Evolutionary conservation across 2,888 invertebrate species (phyloP), one percentile per base, ranked within the genome.

Genomic region (Bombylius discolor): DNA sequence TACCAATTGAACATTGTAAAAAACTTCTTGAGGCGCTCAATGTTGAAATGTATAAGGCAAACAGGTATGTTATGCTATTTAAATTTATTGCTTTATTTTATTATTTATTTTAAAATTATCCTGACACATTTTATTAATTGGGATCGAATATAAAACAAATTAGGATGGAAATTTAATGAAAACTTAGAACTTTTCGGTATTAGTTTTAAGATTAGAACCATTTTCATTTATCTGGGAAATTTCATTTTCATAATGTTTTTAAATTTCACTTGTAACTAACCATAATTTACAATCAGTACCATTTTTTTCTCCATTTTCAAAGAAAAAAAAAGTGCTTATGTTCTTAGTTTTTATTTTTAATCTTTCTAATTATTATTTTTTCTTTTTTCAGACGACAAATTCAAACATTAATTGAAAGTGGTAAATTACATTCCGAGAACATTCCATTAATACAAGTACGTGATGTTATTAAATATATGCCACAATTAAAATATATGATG

Each of bases 401-500:
- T 70, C 83, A 84, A 72, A 82, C 87, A 56, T 77, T 90, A 45
- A 80, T 84, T 68, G 86, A 85, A 68, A 83, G 83, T 46, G 87
- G 87, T 66, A 88, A 87, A 68, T 84, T 80, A 47, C 83, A 82
- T 58, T 76, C 82, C 68, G 89, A 89, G 68, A 82, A 82, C 52
- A 76, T 87, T 70, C 88, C 89, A 47, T 75, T 91, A 64, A 87
- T 91, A 56, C 87, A 87, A 76, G 87, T 90, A 63, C 82, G 85
- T 60, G 88, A 87, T 76, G 85, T 90, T 60, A 84, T 89, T 76
- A 83, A 84, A 68, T 89, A 81, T 73, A 89, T 89, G 89, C 85
- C 87, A 39, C 91, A 91, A 74, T 77, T 91, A 75, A 87, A 87
- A 70, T 91, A 89, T 77, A 89, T 90, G 85, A 80, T 89, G 74